Conservation (phyloP, 1,140 invertebrate species). For the Bombus superbus region DNA sequence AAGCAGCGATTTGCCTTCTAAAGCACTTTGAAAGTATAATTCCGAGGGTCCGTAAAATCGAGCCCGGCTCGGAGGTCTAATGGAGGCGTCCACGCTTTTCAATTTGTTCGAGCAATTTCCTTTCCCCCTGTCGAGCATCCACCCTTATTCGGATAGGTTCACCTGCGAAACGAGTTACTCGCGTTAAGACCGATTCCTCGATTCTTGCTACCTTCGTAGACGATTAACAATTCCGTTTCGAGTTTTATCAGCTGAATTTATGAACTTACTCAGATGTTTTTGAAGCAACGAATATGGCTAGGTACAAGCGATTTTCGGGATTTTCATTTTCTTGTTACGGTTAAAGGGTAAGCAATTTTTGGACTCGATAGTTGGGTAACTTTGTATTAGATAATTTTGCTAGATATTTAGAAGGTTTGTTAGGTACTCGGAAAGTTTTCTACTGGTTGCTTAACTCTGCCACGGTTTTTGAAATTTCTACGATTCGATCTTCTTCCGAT, state of each 20-base stretch:
- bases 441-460: background rate
- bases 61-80: constrained; percentile 40
- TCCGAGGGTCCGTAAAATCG: constrained; percentile 36
- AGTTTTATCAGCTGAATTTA: background rate
- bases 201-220: background rate
- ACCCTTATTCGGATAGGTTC: constrained; percentile 1
- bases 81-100: constrained; percentile 45
- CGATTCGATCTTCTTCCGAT: background rate
- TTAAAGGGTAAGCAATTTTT: background rate
- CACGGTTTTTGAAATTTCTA: background rate
- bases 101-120: constrained; percentile 59
- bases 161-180: background rate
- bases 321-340: background rate
- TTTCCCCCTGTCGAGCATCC: constrained; percentile 2
- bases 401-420: background rate
- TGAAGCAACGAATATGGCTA: background rate
- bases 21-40: constrained; percentile 56
- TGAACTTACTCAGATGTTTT: background rate
- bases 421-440: background rate
- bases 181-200: constrained; percentile 7
- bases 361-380: background rate
- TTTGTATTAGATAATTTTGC: background rate
- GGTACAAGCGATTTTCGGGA: background rate
- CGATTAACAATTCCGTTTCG: background rate
- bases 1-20: background rate